These are phyloP conservation scores for Pterostichus niger DNA, from an alignment of 2,888 invertebrate species.

Conservation along the genomic window DNA sequence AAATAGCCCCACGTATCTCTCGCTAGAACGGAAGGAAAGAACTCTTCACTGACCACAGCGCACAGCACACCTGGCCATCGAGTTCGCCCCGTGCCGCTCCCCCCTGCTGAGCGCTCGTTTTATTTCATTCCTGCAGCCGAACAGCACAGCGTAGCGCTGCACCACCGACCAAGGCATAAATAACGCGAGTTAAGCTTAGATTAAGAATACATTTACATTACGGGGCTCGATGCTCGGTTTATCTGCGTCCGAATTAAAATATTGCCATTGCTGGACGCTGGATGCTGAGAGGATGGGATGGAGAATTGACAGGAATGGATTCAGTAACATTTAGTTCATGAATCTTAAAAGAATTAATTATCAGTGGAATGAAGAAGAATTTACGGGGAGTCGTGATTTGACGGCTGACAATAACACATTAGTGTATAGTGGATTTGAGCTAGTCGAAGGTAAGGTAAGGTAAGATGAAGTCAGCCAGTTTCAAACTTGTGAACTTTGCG, in stretches of 20 bases:
- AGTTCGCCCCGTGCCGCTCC: not conserved
- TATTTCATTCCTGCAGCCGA: conserved; percentile 47
- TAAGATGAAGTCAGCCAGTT: no score
- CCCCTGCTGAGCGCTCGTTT: conserved; percentile 9
- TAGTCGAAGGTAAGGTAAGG: no score
- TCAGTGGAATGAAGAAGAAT: no score
- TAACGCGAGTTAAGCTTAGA: conserved; percentile 54
- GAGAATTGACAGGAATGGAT: not conserved
- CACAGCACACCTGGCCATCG: conserved; percentile 35
- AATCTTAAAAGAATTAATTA: not conserved
- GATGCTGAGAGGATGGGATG: no score
- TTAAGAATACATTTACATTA: conserved; percentile 63
- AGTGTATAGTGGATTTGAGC: no score
- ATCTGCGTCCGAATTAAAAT: conserved; percentile 47
- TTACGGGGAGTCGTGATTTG: no score
- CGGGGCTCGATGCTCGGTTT: conserved; percentile 48
- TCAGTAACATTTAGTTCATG: not conserved
- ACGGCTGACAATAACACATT: no score
- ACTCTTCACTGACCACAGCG: conserved; percentile 2
- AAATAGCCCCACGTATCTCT: conserved; percentile 11
- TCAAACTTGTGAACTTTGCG: no score
- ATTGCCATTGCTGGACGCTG: conserved; percentile 30
- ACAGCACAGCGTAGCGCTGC: conserved; percentile 15
- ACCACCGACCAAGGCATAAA: conserved; percentile 43
- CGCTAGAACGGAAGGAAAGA: conserved; percentile 16